phyloP scores from a whole-genome alignment of 2,113 vertebrate genomes.

The Cromileptes altivelis region DNA sequence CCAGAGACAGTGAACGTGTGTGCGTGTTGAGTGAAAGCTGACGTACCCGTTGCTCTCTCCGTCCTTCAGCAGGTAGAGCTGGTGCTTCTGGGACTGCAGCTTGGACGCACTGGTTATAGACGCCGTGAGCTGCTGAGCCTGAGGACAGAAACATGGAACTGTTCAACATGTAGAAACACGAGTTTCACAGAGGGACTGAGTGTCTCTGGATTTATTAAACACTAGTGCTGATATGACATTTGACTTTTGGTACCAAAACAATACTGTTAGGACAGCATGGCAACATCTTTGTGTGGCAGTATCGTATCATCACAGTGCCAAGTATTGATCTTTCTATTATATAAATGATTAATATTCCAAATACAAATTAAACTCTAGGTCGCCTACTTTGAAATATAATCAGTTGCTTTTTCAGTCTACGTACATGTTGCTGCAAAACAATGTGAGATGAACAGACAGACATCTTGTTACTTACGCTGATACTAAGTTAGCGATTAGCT shows the following conservation, averaged over 20 bases:
- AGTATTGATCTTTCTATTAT: too few species aligned
- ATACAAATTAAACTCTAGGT: too few species aligned
- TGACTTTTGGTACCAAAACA: background rate
- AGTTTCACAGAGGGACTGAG: background rate
- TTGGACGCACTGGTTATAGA: slow-evolving; percentile 91
- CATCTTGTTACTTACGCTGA: too few species aligned
- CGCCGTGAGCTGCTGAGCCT: slow-evolving; percentile 90
- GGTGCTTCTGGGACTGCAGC: slow-evolving; percentile 90
- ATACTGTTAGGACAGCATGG: background rate
- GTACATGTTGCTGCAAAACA: too few species aligned
- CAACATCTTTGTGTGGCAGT: too few species aligned
- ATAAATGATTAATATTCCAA: too few species aligned
- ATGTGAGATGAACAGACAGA: too few species aligned
- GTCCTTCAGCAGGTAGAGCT: slow-evolving; percentile 91
- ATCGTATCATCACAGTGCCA: too few species aligned
- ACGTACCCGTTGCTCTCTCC: slow-evolving; percentile 86
- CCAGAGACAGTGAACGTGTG: background rate
- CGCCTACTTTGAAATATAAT: too few species aligned
- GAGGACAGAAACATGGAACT: background rate
- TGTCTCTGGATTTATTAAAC: background rate
- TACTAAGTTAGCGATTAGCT: too few species aligned
- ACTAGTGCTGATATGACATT: background rate
- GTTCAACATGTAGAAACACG: background rate
- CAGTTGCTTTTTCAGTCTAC: too few species aligned
- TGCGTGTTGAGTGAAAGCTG: background rate